Conservation (phyloP, 92 coral and sea anemone genomes). For the Meandrina meandrites region DNA sequence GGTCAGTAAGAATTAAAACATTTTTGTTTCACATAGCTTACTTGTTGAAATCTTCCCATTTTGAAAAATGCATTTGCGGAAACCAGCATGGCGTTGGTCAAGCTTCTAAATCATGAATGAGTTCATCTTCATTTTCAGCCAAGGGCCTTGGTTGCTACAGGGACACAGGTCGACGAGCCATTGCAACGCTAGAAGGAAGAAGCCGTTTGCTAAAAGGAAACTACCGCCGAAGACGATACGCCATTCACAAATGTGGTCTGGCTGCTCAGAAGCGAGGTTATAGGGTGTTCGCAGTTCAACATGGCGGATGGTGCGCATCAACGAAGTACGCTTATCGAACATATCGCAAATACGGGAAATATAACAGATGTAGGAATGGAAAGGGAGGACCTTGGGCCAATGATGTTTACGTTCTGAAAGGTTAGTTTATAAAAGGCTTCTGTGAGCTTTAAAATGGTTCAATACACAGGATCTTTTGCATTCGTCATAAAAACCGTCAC, state of each 20-base stretch:
- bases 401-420: conserved; percentile 58
- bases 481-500: neutral
- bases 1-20: conserved; percentile 19
- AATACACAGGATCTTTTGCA: neutral
- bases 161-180: conserved; percentile 43
- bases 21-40: neutral
- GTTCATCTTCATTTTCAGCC: conserved; percentile 17
- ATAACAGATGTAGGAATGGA: conserved; percentile 54
- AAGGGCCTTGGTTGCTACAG: conserved; percentile 38
- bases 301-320: conserved; percentile 59
- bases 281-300: conserved; percentile 49
- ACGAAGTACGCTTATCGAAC: conserved; percentile 61
- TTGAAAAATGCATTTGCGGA: neutral
- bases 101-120: neutral
- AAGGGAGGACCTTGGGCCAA: conserved; percentile 70
- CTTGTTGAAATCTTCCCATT: neutral
- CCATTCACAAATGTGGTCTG: conserved; percentile 39
- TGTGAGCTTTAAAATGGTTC: neutral
- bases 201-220: conserved; percentile 32
- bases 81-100: neutral
- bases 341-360: conserved; percentile 54
- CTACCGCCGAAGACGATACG: conserved; percentile 35
- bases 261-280: conserved; percentile 44
- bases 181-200: conserved; percentile 35
- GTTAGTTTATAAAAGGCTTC: neutral